These are phyloP conservation scores for Rhyzopertha dominica DNA, from an alignment of 1,140 invertebrate genomes.

Conservation along the genomic window DNA sequence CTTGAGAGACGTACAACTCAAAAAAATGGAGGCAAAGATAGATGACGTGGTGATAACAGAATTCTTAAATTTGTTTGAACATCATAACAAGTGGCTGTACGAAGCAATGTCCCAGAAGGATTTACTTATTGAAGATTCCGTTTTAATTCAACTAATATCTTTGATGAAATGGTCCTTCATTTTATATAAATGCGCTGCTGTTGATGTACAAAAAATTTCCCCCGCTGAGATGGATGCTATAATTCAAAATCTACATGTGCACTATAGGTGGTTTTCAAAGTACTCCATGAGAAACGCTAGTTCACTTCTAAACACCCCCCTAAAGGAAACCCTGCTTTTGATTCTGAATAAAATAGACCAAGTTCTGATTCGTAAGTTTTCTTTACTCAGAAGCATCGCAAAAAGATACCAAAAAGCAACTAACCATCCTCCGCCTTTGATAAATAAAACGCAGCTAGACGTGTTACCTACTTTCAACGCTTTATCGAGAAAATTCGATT, in stretches of 20 bases:
- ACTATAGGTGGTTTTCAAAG: conserved; percentile 55
- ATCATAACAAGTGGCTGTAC: too few relatives aligned
- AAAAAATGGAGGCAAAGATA: conserved; percentile 36
- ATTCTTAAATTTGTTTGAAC: conserved; percentile 23
- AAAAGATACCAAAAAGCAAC: conserved; percentile 32
- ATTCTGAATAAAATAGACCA: conserved; percentile 29
- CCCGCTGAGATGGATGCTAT: background rate
- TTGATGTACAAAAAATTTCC: conserved; percentile 13
- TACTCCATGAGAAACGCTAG: conserved; percentile 46
- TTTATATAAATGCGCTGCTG: conserved; percentile 20
- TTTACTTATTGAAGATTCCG: conserved; percentile 17
- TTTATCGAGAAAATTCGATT: conserved; percentile 16
- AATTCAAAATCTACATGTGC: conserved; percentile 30
- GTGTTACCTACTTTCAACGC: conserved; percentile 14
- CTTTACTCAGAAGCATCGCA: too few relatives aligned
- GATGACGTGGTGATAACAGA: conserved; percentile 30
- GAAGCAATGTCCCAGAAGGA: too few relatives aligned
- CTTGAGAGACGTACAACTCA: too few relatives aligned
- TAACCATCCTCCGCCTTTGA: conserved; percentile 26
- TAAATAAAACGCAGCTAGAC: conserved; percentile 12
- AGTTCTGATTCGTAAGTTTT: too few relatives aligned
- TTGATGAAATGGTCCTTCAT: conserved; percentile 27
- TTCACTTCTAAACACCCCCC: too few relatives aligned
- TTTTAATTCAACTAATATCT: conserved; percentile 22
- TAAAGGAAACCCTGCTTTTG: conserved; percentile 28